Percentiles rank a stretch among this genome's conserved stretches.
These are phyloP conservation scores for Phylloscopus trochilus DNA, from an alignment of 2,113 vertebrate species.

Conservation along the genomic window DNA sequence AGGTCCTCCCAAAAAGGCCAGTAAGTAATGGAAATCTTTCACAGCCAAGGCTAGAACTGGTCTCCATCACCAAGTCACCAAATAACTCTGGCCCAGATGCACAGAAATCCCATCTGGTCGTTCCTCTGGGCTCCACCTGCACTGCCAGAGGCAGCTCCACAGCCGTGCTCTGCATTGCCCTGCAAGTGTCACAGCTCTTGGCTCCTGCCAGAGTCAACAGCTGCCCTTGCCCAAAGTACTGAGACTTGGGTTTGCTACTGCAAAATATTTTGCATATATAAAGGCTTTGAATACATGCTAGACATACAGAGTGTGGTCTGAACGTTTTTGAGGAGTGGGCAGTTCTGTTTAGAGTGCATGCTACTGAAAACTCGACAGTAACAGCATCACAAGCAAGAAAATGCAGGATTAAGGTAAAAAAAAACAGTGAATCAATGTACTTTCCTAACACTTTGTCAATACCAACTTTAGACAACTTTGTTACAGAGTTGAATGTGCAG, in stretches of 20 bases:
- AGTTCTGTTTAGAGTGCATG: not conserved
- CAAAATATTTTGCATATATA: not conserved
- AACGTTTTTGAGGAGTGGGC: not conserved
- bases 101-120: not conserved
- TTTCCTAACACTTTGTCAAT: conserved; percentile 25
- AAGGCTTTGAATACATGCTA: not conserved
- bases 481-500: not conserved
- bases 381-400: not conserved
- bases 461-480: conserved; percentile 13
- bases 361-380: not conserved
- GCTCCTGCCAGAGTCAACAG: not conserved
- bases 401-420: not conserved
- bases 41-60: not conserved
- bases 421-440: not conserved
- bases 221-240: not conserved
- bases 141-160: not conserved
- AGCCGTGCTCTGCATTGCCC: not conserved
- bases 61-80: not conserved
- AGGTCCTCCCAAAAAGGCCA: not conserved
- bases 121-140: not conserved
- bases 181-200: not conserved
- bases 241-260: not conserved
- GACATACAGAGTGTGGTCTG: not conserved
- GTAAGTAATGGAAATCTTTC: not conserved
- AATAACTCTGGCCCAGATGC: not conserved